Conservation (phyloP, 92 coral and sea anemone species). For the Palythoa caribaeorum region DNA sequence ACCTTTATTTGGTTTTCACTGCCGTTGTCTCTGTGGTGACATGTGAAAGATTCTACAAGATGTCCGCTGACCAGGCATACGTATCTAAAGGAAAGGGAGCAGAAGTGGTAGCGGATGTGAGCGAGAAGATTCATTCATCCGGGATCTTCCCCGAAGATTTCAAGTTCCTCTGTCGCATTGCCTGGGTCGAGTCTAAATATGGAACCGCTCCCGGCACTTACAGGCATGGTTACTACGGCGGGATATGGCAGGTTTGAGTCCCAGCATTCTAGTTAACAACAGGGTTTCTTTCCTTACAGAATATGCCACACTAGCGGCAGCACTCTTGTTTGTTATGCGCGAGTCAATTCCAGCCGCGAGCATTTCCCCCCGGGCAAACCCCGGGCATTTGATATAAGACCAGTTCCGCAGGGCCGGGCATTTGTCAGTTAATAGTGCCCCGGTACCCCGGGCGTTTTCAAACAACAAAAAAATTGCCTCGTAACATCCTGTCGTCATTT, state of each 20-base stretch:
- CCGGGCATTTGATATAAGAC: too few relatives aligned
- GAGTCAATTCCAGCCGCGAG: too few relatives aligned
- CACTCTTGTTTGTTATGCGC: too few relatives aligned
- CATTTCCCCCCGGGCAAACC: too few relatives aligned
- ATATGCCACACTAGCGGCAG: too few relatives aligned
- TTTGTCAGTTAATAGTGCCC: too few relatives aligned
- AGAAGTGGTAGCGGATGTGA: slow-evolving; percentile 61
- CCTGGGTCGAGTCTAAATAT: slow-evolving; percentile 89
- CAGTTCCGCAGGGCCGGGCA: too few relatives aligned
- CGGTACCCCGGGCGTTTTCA: too few relatives aligned
- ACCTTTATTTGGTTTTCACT: not conserved
- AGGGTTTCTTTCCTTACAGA: too few relatives aligned
- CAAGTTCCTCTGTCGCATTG: slow-evolving; percentile 81
- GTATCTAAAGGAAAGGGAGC: slow-evolving; percentile 48
- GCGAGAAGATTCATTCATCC: slow-evolving; percentile 39
- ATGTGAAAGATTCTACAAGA: not conserved
- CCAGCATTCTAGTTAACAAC: too few relatives aligned
- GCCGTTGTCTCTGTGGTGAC: not conserved
- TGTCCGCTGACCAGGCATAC: not conserved
- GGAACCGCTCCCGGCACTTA: slow-evolving; percentile 65
- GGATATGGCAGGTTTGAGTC: slow-evolving; percentile 79
- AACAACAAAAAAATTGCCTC: too few relatives aligned
- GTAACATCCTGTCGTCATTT: too few relatives aligned
- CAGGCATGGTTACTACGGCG: slow-evolving; percentile 75
- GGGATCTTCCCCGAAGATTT: slow-evolving; percentile 69